A percentile compares a stretch with the other conserved stretches of the same genome.
Conservation (phyloP, 2,113 vertebrate species). For the Vulpes lagopus region DNA sequence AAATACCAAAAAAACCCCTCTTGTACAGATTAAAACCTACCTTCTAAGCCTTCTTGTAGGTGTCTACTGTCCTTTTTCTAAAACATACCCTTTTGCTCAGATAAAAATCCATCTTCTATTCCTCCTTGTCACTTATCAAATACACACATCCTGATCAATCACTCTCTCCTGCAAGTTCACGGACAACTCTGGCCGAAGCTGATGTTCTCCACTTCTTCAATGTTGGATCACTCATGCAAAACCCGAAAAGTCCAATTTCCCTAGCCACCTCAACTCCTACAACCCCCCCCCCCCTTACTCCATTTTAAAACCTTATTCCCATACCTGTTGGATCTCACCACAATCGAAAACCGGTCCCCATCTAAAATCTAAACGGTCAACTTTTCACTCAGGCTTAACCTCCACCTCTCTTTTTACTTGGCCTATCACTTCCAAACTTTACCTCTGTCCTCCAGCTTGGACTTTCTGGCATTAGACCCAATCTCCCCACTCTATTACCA, state of each 20-base stretch:
- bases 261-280: neutral
- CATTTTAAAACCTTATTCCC: constrained; percentile 41
- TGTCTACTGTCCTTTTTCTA: constrained; percentile 50
- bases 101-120: constrained; percentile 41
- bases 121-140: neutral
- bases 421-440: neutral
- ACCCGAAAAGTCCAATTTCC: neutral
- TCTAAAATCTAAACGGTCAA: constrained; percentile 6
- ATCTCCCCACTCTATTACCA: constrained; percentile 10
- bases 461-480: neutral
- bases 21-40: constrained; percentile 41
- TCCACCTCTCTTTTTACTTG: constrained; percentile 39
- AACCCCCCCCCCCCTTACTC: neutral
- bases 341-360: constrained; percentile 20
- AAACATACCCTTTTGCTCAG: constrained; percentile 17
- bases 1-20: constrained; percentile 24
- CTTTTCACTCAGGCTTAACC: neutral
- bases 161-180: neutral
- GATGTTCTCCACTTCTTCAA: constrained; percentile 1
- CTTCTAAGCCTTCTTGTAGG: constrained; percentile 31
- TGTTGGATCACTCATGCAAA: constrained; percentile 8
- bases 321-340: neutral
- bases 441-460: constrained; percentile 11
- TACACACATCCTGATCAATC: neutral
- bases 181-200: neutral